phyloP scores from a whole-genome alignment of 2,888 invertebrate genomes.

The Fabriciana adippe region DNA sequence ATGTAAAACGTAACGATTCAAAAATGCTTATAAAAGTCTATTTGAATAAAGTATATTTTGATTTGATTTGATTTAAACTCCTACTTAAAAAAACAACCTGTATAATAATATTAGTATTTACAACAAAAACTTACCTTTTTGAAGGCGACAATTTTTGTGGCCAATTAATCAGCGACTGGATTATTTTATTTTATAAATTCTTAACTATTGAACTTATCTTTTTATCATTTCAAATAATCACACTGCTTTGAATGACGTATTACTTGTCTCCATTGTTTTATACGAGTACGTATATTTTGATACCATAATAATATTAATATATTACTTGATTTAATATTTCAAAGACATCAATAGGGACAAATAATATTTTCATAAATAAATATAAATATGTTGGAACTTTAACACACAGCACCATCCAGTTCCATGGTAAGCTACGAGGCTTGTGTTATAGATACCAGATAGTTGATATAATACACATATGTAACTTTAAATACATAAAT shows the following conservation, averaged over 20 bases:
- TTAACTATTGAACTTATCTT: slow-evolving; percentile 12
- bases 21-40: too few relatives aligned
- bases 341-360: background rate
- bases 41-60: too few relatives aligned
- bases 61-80: too few relatives aligned
- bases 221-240: slow-evolving; percentile 21
- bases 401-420: too few relatives aligned
- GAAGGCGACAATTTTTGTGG: slow-evolving; percentile 25
- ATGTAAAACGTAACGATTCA: too few relatives aligned
- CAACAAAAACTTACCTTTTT: slow-evolving; percentile 27
- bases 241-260: slow-evolving; percentile 2
- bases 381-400: too few relatives aligned
- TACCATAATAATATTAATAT: background rate
- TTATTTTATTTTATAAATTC: slow-evolving; percentile 20
- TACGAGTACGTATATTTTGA: background rate
- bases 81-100: too few relatives aligned
- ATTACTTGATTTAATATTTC: background rate
- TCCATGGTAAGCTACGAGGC: too few relatives aligned
- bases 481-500: too few relatives aligned
- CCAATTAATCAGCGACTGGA: slow-evolving; percentile 26
- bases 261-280: slow-evolving; percentile 5
- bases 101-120: background rate
- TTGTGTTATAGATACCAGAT: too few relatives aligned
- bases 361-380: too few relatives aligned
- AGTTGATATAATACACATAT: too few relatives aligned